phyloP scores from a whole-genome alignment of 2,888 invertebrate species.

The Cheilosia pagana region DNA sequence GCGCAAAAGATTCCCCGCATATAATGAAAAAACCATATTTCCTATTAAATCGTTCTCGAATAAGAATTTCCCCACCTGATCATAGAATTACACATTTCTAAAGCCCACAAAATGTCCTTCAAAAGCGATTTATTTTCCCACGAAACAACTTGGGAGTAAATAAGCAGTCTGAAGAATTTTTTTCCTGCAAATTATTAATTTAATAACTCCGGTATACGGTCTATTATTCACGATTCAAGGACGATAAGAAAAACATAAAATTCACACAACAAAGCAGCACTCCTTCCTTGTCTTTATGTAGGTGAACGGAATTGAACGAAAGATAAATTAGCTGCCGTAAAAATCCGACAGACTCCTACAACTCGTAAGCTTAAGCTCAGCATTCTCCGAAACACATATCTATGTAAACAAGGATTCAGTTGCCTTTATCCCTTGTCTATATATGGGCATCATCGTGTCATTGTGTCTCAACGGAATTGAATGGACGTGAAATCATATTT shows the following conservation, averaged over 20 bases:
- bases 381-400: neutral
- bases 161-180: conserved; percentile 23
- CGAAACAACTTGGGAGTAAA: neutral
- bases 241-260: neutral
- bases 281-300: neutral
- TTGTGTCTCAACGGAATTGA: conserved; percentile 25
- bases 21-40: neutral
- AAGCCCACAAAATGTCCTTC: neutral
- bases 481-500: conserved; percentile 39
- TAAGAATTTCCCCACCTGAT: neutral
- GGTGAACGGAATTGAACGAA: conserved; percentile 51
- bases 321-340: conserved; percentile 62
- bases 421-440: conserved; percentile 15
- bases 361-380: neutral
- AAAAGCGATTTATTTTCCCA: neutral
- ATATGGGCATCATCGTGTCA: conserved; percentile 13
- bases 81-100: neutral
- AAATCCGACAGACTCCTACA: conserved; percentile 44
- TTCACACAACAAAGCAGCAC: conserved; percentile 9
- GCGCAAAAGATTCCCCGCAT: no score
- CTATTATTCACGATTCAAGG: conserved; percentile 32
- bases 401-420: neutral
- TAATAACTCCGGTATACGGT: conserved; percentile 39
- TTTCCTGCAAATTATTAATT: conserved; percentile 64
- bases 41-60: neutral